phyloP scores from a whole-genome alignment of 2,797 vertebrate species.

The Sebastiscus tertius region DNA sequence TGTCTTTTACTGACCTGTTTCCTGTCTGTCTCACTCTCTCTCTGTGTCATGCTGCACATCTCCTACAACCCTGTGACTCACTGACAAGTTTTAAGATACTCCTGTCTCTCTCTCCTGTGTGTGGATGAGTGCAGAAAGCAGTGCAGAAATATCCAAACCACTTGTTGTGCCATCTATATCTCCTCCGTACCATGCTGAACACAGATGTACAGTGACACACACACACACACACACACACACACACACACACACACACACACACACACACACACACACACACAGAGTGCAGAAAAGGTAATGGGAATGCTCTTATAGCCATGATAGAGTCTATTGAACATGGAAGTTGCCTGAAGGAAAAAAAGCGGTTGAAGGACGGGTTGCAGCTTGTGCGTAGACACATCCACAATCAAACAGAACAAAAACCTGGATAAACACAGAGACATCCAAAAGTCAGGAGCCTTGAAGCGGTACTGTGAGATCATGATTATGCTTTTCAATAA shows the following conservation, averaged over 20 bases:
- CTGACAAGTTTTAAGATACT: background rate
- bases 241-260: background rate
- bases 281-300: background rate
- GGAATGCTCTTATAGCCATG: conserved; percentile 6
- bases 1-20: background rate
- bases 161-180: conserved; percentile 5
- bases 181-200: background rate
- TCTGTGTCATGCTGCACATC: background rate
- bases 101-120: background rate
- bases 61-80: background rate
- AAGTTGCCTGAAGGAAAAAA: conserved; percentile 9
- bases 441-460: background rate
- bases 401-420: background rate
- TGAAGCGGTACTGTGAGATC: background rate
- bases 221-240: too few species aligned
- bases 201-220: background rate
- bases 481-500: background rate
- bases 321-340: conserved; percentile 34
- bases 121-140: background rate
- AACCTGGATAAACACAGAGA: background rate
- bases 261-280: background rate
- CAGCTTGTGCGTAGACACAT: background rate
- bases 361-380: background rate
- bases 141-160: conserved; percentile 29
- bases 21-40: background rate